Percentiles rank a stretch among this genome's conserved stretches.
Conservation (phyloP, 2,797 vertebrate genomes). For the Pelobates cultripes region DNA sequence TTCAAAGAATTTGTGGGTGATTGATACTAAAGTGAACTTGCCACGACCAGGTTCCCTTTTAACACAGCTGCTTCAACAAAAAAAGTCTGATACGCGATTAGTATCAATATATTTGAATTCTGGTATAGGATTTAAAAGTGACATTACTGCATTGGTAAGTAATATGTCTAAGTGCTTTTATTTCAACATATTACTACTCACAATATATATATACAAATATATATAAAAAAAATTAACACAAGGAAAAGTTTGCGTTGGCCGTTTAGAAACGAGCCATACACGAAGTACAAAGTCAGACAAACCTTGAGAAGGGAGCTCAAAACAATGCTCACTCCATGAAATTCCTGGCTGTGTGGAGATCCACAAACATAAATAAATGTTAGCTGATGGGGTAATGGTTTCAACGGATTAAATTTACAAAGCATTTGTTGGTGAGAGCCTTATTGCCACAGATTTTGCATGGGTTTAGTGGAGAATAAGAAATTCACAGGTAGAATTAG, state of each 20-base stretch:
- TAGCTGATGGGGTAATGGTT: not conserved
- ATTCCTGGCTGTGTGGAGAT: not conserved
- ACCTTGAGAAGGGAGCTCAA: not conserved
- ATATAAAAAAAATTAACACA: slow-evolving; percentile 37
- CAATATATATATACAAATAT: slow-evolving; percentile 8
- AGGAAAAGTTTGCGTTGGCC: not conserved
- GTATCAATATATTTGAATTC: no score
- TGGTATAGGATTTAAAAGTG: no score
- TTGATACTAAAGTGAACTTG: no score
- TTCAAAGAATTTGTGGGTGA: no score
- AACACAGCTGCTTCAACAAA: no score
- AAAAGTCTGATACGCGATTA: no score
- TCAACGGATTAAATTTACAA: not conserved
- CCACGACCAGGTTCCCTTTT: no score
- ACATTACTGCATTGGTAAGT: not conserved
- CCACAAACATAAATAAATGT: not conserved
- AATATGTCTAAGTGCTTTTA: slow-evolving; percentile 47
- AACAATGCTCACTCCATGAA: not conserved
- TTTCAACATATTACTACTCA: slow-evolving; percentile 39
- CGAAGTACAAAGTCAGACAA: slow-evolving; percentile 25
- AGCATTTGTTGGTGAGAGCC: not conserved
- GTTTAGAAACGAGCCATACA: slow-evolving; percentile 4
- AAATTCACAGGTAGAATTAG: no score
- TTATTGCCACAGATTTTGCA: no score
- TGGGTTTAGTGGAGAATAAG: no score